Evolutionary conservation across 2,888 invertebrate genomes (phyloP), one percentile per base, ranked within the genome.

Genomic region (Eupithecia inturbata): DNA sequence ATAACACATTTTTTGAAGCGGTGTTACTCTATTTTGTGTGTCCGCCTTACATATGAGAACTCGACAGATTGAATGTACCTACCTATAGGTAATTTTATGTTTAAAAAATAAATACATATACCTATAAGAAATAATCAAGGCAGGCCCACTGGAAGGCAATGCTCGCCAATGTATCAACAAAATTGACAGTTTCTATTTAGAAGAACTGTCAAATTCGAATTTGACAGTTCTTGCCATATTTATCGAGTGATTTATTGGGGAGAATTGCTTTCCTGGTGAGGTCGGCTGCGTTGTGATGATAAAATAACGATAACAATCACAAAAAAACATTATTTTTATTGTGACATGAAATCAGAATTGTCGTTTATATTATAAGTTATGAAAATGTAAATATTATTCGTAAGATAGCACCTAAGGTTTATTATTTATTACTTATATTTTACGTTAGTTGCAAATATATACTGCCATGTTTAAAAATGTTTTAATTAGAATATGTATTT

Each of bases 1-100:
- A 67, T 79, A 79, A 22, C 0, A 36, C 33, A 22, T 57, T 57
- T 53, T n/a, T 57, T 26, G 26, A 14, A 12, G 26, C 4, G 26
- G 26, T 12, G 1, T 10, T 10, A 53, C 49, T 53, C 9, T 10
- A 53, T 53, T 22, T 26, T 26, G 26, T 22, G 4, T 26, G 26
- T 26, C 26, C 14, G 57, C 26, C 14, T 53, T 57, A 14, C 26
- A 12, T 57, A 26, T 26, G 12, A 57, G 12, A 22, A 26, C 4
- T 26, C 12, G 22, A 57, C 10, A 53, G 3, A 22, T 53, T 53
- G 12, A 10, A 53, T 53, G 12, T 49, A 49, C 14, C n/a, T n/a
- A n/a, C n/a, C n/a, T n/a, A n/a, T n/a, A n/a, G 1, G 49, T 53
- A 4, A 3, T 22, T 12, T 1, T 45, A 12, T 57, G 22, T 57